Evolutionary conservation across 1,140 invertebrate species (phyloP), one percentile per base, ranked within the genome.

Genomic region (Caenorhabditis remanei): DNA sequence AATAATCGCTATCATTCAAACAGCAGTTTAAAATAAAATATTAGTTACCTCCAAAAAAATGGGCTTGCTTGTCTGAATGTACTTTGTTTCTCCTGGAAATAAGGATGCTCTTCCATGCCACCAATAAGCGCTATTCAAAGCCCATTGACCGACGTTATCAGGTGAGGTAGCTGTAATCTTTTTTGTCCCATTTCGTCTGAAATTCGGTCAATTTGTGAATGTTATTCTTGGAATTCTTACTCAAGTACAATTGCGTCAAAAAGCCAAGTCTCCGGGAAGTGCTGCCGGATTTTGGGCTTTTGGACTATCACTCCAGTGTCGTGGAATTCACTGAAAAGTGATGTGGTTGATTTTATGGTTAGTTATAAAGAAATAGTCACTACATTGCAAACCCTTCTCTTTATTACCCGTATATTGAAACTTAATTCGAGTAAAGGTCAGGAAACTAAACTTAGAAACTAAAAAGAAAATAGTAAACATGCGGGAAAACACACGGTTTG

Each of bases 41-140:
- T 32, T 32, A 1, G 32, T 32, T 85, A 85, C 40, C 56, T 63
- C 46, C 24, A 63, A 65, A 56, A 63, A 63, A 0, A 84, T 61
- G 0, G 82, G 19, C 43, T 58, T 84, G 53, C 53, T 58, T 24
- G 41, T 61, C 16, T 84, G 82, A 41, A 56, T 84, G 43, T 84
- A 58, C 21, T 84, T 58, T 40, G 53, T 84, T 19, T 85, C n/a
- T 48, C 56, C 87, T 58, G 83, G 82, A 48, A 83, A 89, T 13
- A 89, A 40, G 6, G 65, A 63, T 9, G 53, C 55, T 43, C 71
- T 58, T 43, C 88, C 88, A 24, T 58, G 61, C 24, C 61, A 75
- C 88, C 88, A 89, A 56, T 87, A 89, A 43, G 86, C 65, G 16
- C 67, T 89, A 7, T 58, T 58, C 21, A 89, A 9, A 24, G 88